These are phyloP conservation scores for Stenichneumon culpator DNA, from an alignment of 2,888 invertebrate species.

Conservation along the genomic window DNA sequence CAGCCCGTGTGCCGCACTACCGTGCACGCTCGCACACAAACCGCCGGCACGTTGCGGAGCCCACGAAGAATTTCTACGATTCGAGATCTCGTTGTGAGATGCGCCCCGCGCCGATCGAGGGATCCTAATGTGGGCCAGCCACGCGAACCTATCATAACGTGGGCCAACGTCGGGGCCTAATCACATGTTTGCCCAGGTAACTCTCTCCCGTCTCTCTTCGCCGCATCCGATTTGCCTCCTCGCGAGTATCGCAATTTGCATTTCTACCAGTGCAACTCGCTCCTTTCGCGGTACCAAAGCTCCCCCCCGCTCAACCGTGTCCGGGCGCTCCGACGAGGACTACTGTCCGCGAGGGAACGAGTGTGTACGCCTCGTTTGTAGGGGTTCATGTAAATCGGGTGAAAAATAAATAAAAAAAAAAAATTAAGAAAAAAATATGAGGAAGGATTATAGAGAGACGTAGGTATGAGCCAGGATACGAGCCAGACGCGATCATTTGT, in stretches of 20 bases:
- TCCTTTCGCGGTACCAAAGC: slow-evolving; percentile 29
- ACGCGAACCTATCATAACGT: slow-evolving; percentile 84
- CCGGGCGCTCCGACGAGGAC: slow-evolving; percentile 1
- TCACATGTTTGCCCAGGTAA: slow-evolving; percentile 83
- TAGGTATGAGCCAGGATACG: slow-evolving; percentile 52
- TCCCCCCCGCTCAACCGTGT: background rate
- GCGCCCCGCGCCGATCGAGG: slow-evolving; percentile 58
- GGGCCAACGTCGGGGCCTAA: slow-evolving; percentile 80
- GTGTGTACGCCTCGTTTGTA: background rate
- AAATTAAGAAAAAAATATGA: background rate
- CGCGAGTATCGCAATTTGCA: slow-evolving; percentile 75
- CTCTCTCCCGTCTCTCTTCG: slow-evolving; percentile 58
- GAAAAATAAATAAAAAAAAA: background rate
- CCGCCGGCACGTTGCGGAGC: background rate
- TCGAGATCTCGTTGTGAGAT: slow-evolving; percentile 79
- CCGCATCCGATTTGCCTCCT: slow-evolving; percentile 30
- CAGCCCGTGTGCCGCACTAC: background rate
- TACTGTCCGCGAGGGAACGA: slow-evolving; percentile 20
- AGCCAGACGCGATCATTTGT: slow-evolving; percentile 64
- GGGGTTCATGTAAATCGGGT: background rate
- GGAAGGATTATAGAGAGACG: slow-evolving; percentile 2
- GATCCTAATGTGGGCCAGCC: slow-evolving; percentile 82
- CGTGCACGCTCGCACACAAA: too few species aligned
- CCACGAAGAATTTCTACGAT: slow-evolving; percentile 80
- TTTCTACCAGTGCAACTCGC: slow-evolving; percentile 76